Evolutionary conservation across 2,797 vertebrate genomes (phyloP), one percentile per base, ranked within the genome.

Genomic region (Characodon lateralis): DNA sequence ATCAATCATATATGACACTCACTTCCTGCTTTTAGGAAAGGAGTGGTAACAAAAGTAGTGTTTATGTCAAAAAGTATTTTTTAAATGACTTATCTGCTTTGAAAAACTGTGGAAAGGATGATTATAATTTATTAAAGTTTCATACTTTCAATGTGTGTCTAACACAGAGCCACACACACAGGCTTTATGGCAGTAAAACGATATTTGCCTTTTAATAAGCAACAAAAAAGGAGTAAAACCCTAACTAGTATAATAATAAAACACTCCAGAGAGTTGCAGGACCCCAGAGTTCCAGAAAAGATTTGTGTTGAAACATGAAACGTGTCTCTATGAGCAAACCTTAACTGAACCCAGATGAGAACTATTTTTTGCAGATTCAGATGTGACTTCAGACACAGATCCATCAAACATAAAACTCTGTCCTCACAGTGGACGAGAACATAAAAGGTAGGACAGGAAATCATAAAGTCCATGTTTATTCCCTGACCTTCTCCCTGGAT

Each of bases 271-370:
- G 48, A 71, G 74, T 76, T 18, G 24, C 46, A 43, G 14, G 53
- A 59, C 77, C 55, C 83, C 73, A 84, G 58, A 83, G 59, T 59
- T 72, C 50, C 24, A 61, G 63, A 71, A 82, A 84, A 77, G 77
- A 87, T 50, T 71, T 65, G 78, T 80, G 83, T 81, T 76, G 66
- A 89, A 88, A 88, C 71, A 73, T 73, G 61, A 86, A 87, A 83
- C 41, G 81, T 79, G 48, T 78, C 70, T 76, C 81, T 83, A 58
- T 78, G 73, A 72, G 79, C 1, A 43, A 69, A 82, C 69, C 79
- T 83, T 87, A 78, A 91, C 79, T 89, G 78, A 83, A 89, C 78
- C 83, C 91, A 92, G 88, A 91, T 91, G 91, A 7, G 4, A 58
- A 78, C 76, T n/a, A 65, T 43, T 72, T 80, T 78, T 69, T 66